Percentiles rank a stretch among this genome's conserved stretches.
phyloP scores from a whole-genome alignment of 2,888 invertebrate species.

The Liopterus haemorrhoidalis region DNA sequence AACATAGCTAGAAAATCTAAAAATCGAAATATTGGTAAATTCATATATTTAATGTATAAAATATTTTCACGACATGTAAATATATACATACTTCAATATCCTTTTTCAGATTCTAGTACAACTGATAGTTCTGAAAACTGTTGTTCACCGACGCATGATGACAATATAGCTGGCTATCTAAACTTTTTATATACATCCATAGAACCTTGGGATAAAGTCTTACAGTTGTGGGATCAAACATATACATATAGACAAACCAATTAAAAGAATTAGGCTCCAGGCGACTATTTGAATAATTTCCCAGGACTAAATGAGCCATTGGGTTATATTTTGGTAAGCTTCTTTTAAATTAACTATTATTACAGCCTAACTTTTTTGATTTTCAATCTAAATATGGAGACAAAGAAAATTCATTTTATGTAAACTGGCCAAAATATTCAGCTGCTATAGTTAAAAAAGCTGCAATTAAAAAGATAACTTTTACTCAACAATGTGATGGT shows the following conservation, averaged over 20 bases:
- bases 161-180: background rate
- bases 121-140: no score
- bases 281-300: background rate
- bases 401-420: background rate
- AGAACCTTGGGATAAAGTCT: background rate
- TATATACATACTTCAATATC: no score
- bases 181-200: background rate
- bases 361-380: constrained; percentile 1
- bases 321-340: constrained; percentile 4
- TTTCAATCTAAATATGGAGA: constrained; percentile 1
- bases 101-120: no score
- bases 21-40: no score
- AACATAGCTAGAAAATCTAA: background rate
- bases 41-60: no score
- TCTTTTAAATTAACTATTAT: constrained; percentile 2
- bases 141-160: background rate
- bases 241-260: background rate
- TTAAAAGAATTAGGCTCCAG: background rate
- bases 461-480: background rate
- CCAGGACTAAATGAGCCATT: background rate
- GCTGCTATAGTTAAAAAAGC: background rate
- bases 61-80: no score
- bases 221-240: background rate
- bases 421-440: constrained; percentile 1
- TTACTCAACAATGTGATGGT: background rate